Conservation (phyloP, 2,113 vertebrate species). For the Athene cunicularia region DNA sequence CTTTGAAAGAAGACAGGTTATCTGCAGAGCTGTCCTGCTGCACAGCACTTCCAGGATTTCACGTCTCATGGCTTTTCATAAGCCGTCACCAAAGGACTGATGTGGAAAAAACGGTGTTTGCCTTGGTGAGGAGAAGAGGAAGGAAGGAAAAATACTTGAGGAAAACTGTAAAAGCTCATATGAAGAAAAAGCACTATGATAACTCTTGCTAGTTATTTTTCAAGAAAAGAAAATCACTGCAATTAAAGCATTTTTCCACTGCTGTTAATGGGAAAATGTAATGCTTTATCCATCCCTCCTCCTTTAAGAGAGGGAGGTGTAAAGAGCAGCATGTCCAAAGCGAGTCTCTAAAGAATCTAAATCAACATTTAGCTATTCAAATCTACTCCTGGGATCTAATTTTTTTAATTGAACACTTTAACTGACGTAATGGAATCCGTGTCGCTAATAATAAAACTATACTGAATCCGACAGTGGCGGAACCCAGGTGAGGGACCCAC, state of each 20-base stretch:
- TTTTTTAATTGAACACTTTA: not conserved
- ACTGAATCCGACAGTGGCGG: not conserved
- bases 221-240: not conserved
- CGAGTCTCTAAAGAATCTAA: not conserved
- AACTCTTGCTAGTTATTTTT: not conserved
- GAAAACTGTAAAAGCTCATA: not conserved
- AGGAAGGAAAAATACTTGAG: not conserved
- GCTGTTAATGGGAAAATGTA: not conserved
- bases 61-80: not conserved
- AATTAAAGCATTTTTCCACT: not conserved
- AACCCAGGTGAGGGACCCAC: not conserved
- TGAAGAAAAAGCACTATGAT: not conserved
- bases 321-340: not conserved
- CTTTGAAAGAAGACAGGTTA: not conserved
- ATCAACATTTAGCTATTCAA: not conserved
- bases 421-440: not conserved
- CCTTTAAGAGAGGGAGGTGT: not conserved
- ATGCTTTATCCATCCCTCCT: not conserved
- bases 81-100: not conserved
- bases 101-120: not conserved
- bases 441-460: not conserved
- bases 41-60: not conserved
- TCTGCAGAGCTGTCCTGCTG: not conserved
- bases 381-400: not conserved
- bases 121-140: not conserved